phyloP scores from a whole-genome alignment of 2,797 vertebrate genomes.

The Ctenochaetus hawaiiensis region DNA sequence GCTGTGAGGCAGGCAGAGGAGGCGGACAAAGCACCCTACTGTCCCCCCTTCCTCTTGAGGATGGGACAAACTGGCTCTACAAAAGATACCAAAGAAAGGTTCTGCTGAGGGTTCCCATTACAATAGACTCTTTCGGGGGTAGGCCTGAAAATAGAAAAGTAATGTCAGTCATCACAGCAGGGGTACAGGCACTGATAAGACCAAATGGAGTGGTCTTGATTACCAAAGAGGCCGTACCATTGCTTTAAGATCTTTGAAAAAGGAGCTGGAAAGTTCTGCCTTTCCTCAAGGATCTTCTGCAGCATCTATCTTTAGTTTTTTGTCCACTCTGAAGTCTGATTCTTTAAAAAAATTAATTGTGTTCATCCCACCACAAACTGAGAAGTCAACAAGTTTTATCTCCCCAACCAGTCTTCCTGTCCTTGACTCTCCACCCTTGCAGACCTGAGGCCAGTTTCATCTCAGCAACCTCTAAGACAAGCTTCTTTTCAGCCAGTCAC shows the following conservation, averaged over 20 bases:
- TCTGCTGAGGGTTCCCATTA: slow-evolving; percentile 60
- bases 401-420: slow-evolving; percentile 67
- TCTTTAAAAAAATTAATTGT: not conserved
- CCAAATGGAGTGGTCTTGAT: slow-evolving; percentile 39
- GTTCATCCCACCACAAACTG: not conserved
- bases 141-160: slow-evolving; percentile 52
- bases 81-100: slow-evolving; percentile 70
- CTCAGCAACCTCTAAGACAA: slow-evolving; percentile 14
- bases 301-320: slow-evolving; percentile 12
- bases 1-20: slow-evolving; percentile 66
- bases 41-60: slow-evolving; percentile 61
- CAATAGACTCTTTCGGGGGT: slow-evolving; percentile 55
- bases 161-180: slow-evolving; percentile 65
- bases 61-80: slow-evolving; percentile 69
- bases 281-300: slow-evolving; percentile 23
- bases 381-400: slow-evolving; percentile 62
- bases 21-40: slow-evolving; percentile 72
- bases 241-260: slow-evolving; percentile 16
- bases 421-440: slow-evolving; percentile 42
- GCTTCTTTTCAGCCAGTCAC: slow-evolving; percentile 17
- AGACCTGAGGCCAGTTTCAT: slow-evolving; percentile 4
- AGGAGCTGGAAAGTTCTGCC: not conserved
- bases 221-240: not conserved
- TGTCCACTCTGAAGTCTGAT: not conserved
- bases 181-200: slow-evolving; percentile 56